Evolutionary conservation across 2,797 vertebrate species (phyloP).

Genomic region (Chelonia mydas): DNA sequence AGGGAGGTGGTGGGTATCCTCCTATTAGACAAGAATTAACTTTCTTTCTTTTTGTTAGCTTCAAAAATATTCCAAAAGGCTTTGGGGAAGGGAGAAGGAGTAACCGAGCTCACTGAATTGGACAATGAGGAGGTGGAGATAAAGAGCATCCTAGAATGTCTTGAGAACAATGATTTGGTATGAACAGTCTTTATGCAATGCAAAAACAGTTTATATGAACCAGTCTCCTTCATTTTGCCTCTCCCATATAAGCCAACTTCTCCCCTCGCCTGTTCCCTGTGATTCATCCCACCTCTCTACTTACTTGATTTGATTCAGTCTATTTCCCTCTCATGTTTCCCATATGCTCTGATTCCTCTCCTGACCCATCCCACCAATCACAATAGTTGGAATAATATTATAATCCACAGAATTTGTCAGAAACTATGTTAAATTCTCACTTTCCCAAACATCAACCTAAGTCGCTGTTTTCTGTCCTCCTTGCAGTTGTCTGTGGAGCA

Average conservation of each 20-base stretch:
- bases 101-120: not conserved
- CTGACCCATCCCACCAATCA: not conserved
- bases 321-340: not conserved
- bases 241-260: not conserved
- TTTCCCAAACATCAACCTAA: no score
- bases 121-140: not conserved
- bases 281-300: not conserved
- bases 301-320: not conserved
- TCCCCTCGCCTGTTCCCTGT: not conserved
- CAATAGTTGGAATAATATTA: not conserved
- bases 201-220: not conserved
- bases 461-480: not conserved
- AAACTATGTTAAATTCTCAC: not conserved
- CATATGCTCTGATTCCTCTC: no score
- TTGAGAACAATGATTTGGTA: not conserved
- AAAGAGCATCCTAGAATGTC: not conserved
- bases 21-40: not conserved
- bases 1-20: not conserved
- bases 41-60: not conserved
- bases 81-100: not conserved
- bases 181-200: not conserved
- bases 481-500: not conserved
- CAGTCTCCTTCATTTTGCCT: not conserved
- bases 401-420: not conserved
- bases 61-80: not conserved